Conservation (phyloP, 2,888 invertebrate genomes). For the Tetrapedia diversipes region DNA sequence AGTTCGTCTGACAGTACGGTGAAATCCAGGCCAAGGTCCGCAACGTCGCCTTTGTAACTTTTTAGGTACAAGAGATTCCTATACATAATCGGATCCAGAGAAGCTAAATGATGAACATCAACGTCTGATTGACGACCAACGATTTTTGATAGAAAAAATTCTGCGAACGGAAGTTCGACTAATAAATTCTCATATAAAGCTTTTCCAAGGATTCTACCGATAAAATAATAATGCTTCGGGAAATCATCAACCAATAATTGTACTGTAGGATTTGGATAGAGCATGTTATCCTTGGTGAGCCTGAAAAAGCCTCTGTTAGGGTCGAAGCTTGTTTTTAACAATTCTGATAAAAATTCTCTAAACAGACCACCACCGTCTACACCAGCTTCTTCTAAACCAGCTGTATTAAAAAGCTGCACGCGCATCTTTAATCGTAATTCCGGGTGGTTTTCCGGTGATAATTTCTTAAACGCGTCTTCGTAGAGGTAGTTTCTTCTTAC, state of each 20-base stretch:
- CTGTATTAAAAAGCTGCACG: slow-evolving; percentile 94
- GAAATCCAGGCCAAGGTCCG: slow-evolving; percentile 95
- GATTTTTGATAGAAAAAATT: slow-evolving; percentile 96
- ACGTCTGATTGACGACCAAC: slow-evolving; percentile 91
- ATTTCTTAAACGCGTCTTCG: slow-evolving; percentile 98
- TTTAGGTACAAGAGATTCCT: slow-evolving; percentile 94
- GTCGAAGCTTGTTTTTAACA: slow-evolving; percentile 97
- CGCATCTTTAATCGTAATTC: slow-evolving; percentile 93
- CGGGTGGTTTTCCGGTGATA: slow-evolving; percentile 95
- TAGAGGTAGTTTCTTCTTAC: slow-evolving; percentile 96
- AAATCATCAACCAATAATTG: slow-evolving; percentile 93
- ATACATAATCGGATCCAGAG: slow-evolving; percentile 96
- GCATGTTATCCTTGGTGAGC: slow-evolving; percentile 94
- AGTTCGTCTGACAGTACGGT: slow-evolving; percentile 95
- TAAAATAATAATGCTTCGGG: slow-evolving; percentile 94
- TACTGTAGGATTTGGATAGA: slow-evolving; percentile 98
- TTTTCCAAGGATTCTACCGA: slow-evolving; percentile 96
- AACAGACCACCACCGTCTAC: slow-evolving; percentile 99
- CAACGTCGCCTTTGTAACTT: slow-evolving; percentile 93
- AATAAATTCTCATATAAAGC: slow-evolving; percentile 97
- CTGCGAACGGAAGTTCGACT: slow-evolving; percentile 97
- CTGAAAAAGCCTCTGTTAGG: slow-evolving; percentile 97
- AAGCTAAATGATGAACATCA: slow-evolving; percentile 96
- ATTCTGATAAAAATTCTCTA: slow-evolving; percentile 96
- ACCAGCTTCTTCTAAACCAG: slow-evolving; percentile 97